Percentiles rank a stretch among this genome's conserved stretches.
These are phyloP conservation scores for Caenorhabditis imperialis DNA, from an alignment of 2,888 invertebrate species.

Conservation along the genomic window DNA sequence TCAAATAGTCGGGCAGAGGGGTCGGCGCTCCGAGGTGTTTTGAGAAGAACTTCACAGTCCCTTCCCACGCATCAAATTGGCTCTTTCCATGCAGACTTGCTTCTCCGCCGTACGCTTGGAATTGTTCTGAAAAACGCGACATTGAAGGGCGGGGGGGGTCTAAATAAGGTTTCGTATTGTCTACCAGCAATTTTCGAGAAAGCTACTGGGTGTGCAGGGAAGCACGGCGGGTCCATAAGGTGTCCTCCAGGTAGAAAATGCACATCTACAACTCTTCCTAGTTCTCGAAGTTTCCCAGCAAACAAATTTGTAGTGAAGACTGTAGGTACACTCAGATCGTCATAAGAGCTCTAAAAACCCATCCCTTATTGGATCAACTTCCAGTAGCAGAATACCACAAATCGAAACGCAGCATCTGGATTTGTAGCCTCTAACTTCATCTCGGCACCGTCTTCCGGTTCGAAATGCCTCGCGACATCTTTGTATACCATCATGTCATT, in stretches of 20 bases:
- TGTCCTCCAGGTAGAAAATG: conserved; percentile 44
- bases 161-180: not conserved
- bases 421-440: conserved; percentile 20
- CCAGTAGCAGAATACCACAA: conserved; percentile 17
- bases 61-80: conserved; percentile 44
- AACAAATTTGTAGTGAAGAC: conserved; percentile 6
- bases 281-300: not conserved
- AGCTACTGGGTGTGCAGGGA: conserved; percentile 35
- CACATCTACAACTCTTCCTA: conserved; percentile 25
- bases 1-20: conserved; percentile 39
- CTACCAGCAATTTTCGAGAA: conserved; percentile 40
- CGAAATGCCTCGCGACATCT: conserved; percentile 12
- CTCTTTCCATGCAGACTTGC: conserved; percentile 41
- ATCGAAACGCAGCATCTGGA: conserved; percentile 30
- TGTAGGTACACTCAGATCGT: conserved; percentile 47
- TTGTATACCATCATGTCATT: conserved; percentile 32
- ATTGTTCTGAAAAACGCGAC: conserved; percentile 21
- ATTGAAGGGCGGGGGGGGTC: not conserved
- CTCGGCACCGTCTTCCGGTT: conserved; percentile 15
- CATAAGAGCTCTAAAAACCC: conserved; percentile 33
- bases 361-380: not conserved
- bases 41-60: conserved; percentile 41
- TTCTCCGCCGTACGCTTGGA: conserved; percentile 53
- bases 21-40: conserved; percentile 42
- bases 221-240: conserved; percentile 49